A percentile compares a stretch with the other conserved stretches of the same genome.
These are phyloP conservation scores for Lagopus muta DNA, from an alignment of 2,113 vertebrate genomes.

Conservation along the genomic window DNA sequence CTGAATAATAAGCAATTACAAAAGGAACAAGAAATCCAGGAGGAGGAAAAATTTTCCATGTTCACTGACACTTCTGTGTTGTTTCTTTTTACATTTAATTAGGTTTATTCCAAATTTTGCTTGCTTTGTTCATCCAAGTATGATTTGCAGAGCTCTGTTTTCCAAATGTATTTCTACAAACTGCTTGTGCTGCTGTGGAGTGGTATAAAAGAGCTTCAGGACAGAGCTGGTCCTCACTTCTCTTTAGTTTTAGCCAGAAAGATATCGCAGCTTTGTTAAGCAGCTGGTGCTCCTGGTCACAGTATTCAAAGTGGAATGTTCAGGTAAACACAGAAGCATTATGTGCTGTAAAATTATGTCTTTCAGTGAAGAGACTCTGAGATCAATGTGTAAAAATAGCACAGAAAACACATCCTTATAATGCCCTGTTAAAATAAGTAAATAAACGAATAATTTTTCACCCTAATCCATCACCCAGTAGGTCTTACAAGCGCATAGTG, in stretches of 20 bases:
- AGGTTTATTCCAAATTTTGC: not conserved
- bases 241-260: not conserved
- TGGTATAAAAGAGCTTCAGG: not conserved
- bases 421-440: not conserved
- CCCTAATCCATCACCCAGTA: not conserved
- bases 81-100: not conserved
- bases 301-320: fast-evolving
- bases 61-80: not conserved
- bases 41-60: not conserved
- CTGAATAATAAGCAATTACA: not conserved
- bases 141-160: not conserved
- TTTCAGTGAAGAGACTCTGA: not conserved
- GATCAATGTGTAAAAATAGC: not conserved
- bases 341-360: not conserved
- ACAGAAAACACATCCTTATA: fast-evolving
- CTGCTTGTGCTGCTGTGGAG: not conserved
- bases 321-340: not conserved
- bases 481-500: not conserved
- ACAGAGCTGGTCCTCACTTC: not conserved
- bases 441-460: too few species aligned
- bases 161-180: not conserved
- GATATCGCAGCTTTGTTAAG: not conserved
- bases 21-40: not conserved
- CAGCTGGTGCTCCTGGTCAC: fast-evolving
- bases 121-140: not conserved